Conservation (phyloP, 2,797 vertebrate genomes). For the Loriculus beryllinus region DNA sequence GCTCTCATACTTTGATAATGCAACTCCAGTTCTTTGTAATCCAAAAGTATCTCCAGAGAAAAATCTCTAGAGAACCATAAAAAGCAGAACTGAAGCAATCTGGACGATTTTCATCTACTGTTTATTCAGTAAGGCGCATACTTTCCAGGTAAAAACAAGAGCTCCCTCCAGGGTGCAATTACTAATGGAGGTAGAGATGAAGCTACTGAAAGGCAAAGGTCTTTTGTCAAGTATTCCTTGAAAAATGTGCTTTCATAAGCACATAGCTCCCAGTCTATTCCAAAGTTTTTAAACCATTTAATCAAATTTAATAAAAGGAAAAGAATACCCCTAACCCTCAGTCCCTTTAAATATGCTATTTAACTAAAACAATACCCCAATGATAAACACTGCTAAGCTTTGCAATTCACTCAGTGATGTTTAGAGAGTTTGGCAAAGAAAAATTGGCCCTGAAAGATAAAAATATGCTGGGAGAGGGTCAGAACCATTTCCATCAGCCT, state of each 20-base stretch:
- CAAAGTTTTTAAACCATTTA: background rate
- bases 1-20: background rate
- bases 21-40: background rate
- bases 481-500: background rate
- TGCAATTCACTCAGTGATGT: background rate
- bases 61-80: background rate
- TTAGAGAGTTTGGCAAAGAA: background rate
- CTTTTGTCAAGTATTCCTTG: background rate
- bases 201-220: constrained; percentile 17
- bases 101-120: background rate
- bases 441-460: background rate
- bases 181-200: background rate
- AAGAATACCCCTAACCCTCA: background rate
- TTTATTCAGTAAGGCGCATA: background rate
- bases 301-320: background rate
- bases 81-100: background rate
- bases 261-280: background rate
- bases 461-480: background rate
- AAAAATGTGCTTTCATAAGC: constrained; percentile 34
- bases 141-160: constrained; percentile 42
- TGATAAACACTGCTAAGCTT: constrained; percentile 2
- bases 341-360: background rate
- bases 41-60: background rate
- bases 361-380: background rate
- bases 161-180: background rate